phyloP scores from a whole-genome alignment of 2,888 invertebrate genomes.

The Ischnura elegans region DNA sequence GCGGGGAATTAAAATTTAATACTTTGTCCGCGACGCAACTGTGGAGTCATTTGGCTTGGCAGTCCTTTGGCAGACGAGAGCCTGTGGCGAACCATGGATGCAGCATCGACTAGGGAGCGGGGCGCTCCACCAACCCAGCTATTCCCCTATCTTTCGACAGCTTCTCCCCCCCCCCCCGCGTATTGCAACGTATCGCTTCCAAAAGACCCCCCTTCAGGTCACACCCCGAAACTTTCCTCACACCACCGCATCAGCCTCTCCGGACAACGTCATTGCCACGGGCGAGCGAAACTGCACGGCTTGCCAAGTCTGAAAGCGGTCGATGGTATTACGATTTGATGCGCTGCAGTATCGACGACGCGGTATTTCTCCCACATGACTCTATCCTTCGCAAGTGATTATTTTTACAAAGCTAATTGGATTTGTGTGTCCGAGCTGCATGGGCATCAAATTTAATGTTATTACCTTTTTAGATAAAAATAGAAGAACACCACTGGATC shows the following conservation, averaged over 20 bases:
- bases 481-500: neutral
- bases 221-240: neutral
- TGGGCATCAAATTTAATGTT: neutral
- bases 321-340: slow-evolving; percentile 14
- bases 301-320: neutral
- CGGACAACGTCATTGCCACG: neutral
- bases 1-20: slow-evolving; percentile 27
- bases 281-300: neutral
- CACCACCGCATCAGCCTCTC: neutral
- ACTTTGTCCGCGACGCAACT: neutral
- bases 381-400: slow-evolving; percentile 10
- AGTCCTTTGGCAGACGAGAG: neutral
- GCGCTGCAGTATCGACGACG: neutral
- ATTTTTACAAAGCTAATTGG: slow-evolving; percentile 3
- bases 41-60: slow-evolving; percentile 36
- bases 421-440: neutral
- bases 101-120: neutral
- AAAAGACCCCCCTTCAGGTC: neutral
- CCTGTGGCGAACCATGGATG: neutral
- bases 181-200: no score
- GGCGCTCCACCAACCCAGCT: neutral
- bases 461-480: slow-evolving; percentile 31
- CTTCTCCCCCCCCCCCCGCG: neutral
- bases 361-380: neutral
- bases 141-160: neutral